Conservation (phyloP, 2,888 invertebrate genomes). For the Exocentrus adspersus region DNA sequence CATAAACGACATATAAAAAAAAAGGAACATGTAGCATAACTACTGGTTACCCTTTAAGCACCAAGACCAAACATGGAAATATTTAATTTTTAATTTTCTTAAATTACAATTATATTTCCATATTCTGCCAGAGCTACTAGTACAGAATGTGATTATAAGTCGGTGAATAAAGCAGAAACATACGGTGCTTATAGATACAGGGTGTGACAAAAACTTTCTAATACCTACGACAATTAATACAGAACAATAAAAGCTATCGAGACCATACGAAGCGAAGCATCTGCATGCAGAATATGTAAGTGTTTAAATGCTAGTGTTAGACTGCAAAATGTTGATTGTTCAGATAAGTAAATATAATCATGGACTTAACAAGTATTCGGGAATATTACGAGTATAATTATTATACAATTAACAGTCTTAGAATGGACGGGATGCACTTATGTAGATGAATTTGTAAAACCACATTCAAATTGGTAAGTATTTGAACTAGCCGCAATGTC, state of each 20-base stretch:
- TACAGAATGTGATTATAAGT: conserved; percentile 15
- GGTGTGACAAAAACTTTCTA: conserved; percentile 1
- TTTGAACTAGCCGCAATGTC: too few species aligned
- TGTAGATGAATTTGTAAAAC: conserved; percentile 28
- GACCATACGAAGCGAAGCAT: conserved; percentile 43
- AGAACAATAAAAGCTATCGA: conserved; percentile 40
- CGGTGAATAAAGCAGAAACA: conserved; percentile 27
- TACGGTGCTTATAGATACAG: conserved; percentile 24
- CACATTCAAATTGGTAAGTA: conserved; percentile 10
- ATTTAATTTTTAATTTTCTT: not conserved
- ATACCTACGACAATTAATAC: conserved; percentile 24
- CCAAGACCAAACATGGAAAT: conserved; percentile 10
- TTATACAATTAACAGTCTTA: conserved; percentile 27
- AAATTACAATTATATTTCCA: not conserved
- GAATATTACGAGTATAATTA: conserved; percentile 14
- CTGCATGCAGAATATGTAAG: conserved; percentile 32
- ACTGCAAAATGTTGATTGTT: conserved; percentile 40
- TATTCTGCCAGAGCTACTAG: not conserved
- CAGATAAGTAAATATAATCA: conserved; percentile 25
- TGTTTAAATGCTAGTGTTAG: conserved; percentile 41
- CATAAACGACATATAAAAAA: conserved; percentile 45
- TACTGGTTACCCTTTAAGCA: conserved; percentile 16
- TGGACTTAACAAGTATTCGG: conserved; percentile 26
- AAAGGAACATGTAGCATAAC: conserved; percentile 26
- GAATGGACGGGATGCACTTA: conserved; percentile 29